Base-by-base conservation (phyloP, 2,797 vertebrate genomes). In the Schizothorax lantsangensis region DNA sequence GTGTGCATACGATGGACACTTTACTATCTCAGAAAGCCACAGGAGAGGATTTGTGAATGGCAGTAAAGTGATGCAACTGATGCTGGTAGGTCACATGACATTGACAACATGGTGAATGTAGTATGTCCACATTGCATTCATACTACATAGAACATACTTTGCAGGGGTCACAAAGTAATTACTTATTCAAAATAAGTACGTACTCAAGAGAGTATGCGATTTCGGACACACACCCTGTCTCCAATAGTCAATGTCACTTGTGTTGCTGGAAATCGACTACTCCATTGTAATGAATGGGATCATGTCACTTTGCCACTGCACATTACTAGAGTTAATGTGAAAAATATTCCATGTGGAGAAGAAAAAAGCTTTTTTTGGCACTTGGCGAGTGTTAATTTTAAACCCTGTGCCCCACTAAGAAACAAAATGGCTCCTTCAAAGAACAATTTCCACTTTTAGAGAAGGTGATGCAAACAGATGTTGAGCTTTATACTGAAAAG, bases 391-490 rank as follows among this genome's bases (percentile, higher is more conserved):
- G 78, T 64, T 64, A 4, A 79, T 78, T n/a, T 52, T 69, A 23
- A 23, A 62, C 57, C 45, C 33, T 21, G 7, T 49, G 9, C n/a
- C 45, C 26, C 36, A 21, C 40, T 57, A 45, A 30, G 30, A 54
- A 68, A n/a, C 23, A 68, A 23, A 38, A 79, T 21, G 30, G 40
- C 71, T 82, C 57, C n/a, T 47, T 74, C 15, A 79, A 68, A 64
- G 62, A 77, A 9, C 62, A 21, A 17, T 74, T 82, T 89, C n/a
- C 71, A 40, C 17, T 78, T 84, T 19, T 62, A n/a, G 49, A 54
- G 69, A 72, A 52, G 79, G 57, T 83, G 71, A 80, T 57, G 21
- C 26, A 54, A 83, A 68, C 81, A 75, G 14, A 80, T 75, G 21
- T 68, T 78, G 38, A 68, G 33, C 10, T 23, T 72, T 68, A 52